Evolutionary conservation across 2,888 invertebrate genomes (phyloP).

Genomic region (Opisthograptis luteolata): DNA sequence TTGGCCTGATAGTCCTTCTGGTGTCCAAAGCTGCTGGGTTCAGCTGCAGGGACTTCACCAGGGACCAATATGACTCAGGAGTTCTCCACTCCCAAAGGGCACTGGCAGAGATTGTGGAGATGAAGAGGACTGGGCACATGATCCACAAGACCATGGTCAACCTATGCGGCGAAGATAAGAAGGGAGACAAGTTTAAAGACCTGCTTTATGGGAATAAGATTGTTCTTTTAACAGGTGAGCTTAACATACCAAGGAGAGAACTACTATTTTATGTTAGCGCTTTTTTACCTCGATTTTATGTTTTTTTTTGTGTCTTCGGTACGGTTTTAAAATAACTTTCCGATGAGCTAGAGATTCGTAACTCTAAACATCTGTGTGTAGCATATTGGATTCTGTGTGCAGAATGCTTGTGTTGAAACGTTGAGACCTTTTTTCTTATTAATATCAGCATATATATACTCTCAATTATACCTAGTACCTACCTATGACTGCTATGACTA

Average conservation of each 20-base stretch:
- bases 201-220: slow-evolving; percentile 75
- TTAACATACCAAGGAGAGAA: neutral
- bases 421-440: too few relatives aligned
- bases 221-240: slow-evolving; percentile 69
- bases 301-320: too few relatives aligned
- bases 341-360: too few relatives aligned
- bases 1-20: slow-evolving; percentile 68
- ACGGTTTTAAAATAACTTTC: too few relatives aligned
- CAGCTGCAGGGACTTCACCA: slow-evolving; percentile 45
- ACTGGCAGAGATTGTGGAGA: slow-evolving; percentile 77
- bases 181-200: slow-evolving; percentile 65
- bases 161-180: slow-evolving; percentile 61
- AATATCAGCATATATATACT: too few relatives aligned
- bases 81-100: slow-evolving; percentile 78
- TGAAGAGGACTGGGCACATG: slow-evolving; percentile 77
- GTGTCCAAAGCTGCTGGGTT: slow-evolving; percentile 74
- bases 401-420: too few relatives aligned
- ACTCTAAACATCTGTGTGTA: too few relatives aligned
- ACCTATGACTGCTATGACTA: too few relatives aligned
- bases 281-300: too few relatives aligned
- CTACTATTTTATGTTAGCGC: too few relatives aligned
- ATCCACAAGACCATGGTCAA: slow-evolving; percentile 76
- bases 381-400: too few relatives aligned
- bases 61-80: slow-evolving; percentile 65
- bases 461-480: too few relatives aligned